A percentile compares a stretch with the other conserved stretches of the same genome.
Evolutionary conservation across 2,797 vertebrate species (phyloP).

Genomic region (Crypturellus tataupa): DNA sequence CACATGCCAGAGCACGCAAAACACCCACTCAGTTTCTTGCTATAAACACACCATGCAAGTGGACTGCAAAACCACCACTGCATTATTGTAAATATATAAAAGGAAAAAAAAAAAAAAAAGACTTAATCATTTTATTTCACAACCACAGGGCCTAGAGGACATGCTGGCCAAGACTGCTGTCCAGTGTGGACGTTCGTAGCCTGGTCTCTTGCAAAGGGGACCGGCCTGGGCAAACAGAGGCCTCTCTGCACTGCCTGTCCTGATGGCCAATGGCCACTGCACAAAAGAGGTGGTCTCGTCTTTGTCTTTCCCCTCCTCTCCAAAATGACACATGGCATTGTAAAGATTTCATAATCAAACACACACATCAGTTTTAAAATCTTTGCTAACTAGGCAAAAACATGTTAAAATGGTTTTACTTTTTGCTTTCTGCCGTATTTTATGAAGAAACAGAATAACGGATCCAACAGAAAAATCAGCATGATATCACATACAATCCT

Average conservation of each 20-base stretch:
- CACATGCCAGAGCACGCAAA: constrained; percentile 38
- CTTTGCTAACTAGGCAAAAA: not conserved
- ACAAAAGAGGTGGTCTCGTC: not conserved
- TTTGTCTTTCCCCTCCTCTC: not conserved
- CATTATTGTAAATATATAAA: not conserved
- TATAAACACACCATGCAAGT: constrained; percentile 7
- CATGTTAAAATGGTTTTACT: not conserved
- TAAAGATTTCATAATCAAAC: not conserved
- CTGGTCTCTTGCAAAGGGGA: not conserved
- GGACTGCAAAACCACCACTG: constrained; percentile 1
- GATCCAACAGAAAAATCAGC: constrained; percentile 68
- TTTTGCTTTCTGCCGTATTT: constrained; percentile 14
- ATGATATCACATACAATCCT: constrained; percentile 78
- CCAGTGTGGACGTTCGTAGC: fast-evolving
- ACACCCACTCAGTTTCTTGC: constrained; percentile 49
- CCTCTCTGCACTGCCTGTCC: not conserved
- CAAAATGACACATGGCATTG: not conserved
- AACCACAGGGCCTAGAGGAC: not conserved
- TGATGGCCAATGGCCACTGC: not conserved
- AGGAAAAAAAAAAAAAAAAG: not conserved
- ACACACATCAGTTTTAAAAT: not conserved
- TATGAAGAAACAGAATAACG: constrained; percentile 66
- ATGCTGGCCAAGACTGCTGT: fast-evolving
- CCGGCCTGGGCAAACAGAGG: not conserved
- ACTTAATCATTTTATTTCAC: not conserved